phyloP scores from a whole-genome alignment of 2,797 vertebrate species.

The Hoplostethus atlanticus region DNA sequence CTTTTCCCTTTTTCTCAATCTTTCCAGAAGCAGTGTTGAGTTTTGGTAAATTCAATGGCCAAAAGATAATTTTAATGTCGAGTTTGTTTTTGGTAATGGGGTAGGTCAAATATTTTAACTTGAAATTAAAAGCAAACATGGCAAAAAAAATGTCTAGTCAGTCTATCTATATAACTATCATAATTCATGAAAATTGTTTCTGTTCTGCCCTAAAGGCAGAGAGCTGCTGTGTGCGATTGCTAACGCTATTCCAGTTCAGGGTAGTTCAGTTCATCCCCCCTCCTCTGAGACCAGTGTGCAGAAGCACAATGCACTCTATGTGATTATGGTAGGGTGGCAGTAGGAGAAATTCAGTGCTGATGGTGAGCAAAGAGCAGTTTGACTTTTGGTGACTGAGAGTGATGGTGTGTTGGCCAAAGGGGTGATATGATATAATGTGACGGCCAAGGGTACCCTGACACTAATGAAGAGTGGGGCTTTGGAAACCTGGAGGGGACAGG shows the following conservation, averaged over 20 bases:
- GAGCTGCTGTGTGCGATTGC: not conserved
- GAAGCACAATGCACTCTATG: not conserved
- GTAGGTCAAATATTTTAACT: not conserved
- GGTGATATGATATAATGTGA: constrained; percentile 26
- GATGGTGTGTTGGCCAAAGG: constrained; percentile 15
- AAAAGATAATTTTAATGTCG: not conserved
- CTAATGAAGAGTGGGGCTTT: constrained; percentile 24
- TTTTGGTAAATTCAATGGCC: not conserved
- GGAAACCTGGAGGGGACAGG: not conserved
- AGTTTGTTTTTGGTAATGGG: not conserved
- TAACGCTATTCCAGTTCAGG: not conserved
- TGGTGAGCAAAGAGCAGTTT: not conserved
- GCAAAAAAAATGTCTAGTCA: not conserved
- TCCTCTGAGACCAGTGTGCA: not conserved
- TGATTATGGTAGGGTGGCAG: not conserved
- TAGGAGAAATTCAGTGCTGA: not conserved
- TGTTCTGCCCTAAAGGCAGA: not conserved
- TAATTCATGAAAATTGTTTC: not conserved
- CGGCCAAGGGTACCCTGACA: constrained; percentile 1
- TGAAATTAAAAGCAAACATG: constrained; percentile 3
- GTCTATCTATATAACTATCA: not conserved
- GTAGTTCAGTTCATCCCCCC: constrained; percentile 2
- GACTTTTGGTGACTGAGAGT: not conserved
- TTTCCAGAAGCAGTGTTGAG: not conserved
- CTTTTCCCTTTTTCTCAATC: not conserved